phyloP scores from a whole-genome alignment of 2,113 vertebrate genomes.

The Nerophis lumbriciformis region DNA sequence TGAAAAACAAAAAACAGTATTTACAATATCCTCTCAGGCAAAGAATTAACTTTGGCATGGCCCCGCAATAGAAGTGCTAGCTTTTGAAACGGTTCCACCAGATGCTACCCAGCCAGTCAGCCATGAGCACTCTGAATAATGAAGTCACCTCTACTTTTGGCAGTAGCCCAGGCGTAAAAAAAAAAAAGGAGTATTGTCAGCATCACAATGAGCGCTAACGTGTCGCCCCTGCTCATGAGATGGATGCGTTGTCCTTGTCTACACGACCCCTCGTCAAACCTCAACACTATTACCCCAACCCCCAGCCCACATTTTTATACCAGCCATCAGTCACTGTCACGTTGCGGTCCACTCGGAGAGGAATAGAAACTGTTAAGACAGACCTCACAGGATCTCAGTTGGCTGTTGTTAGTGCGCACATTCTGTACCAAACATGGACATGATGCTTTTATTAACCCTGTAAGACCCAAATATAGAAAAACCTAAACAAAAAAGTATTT shows the following conservation, averaged over 20 bases:
- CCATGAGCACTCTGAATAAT: conserved; percentile 40
- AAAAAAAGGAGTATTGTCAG: conserved; percentile 42
- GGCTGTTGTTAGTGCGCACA: conserved; percentile 22
- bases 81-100: conserved; percentile 23
- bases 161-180: conserved; percentile 32
- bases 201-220: conserved; percentile 46
- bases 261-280: conserved; percentile 8
- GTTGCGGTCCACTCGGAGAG: conserved; percentile 23
- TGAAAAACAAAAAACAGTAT: conserved; percentile 3
- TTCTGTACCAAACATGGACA: not conserved
- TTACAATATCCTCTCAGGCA: conserved; percentile 13
- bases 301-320: conserved; percentile 11
- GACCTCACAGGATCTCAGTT: conserved; percentile 18
- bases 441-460: not conserved
- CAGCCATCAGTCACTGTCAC: conserved; percentile 51
- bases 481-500: too few relatives aligned
- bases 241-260: conserved; percentile 53
- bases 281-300: not conserved
- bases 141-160: conserved; percentile 51
- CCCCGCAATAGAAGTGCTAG: conserved; percentile 16
- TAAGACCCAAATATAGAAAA: too few relatives aligned
- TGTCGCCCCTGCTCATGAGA: conserved; percentile 26
- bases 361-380: conserved; percentile 38
- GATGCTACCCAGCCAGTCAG: not conserved
- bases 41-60: conserved; percentile 29